Evolutionary conservation across 2,113 vertebrate species (phyloP).

Genomic region (Pogona vitticeps): DNA sequence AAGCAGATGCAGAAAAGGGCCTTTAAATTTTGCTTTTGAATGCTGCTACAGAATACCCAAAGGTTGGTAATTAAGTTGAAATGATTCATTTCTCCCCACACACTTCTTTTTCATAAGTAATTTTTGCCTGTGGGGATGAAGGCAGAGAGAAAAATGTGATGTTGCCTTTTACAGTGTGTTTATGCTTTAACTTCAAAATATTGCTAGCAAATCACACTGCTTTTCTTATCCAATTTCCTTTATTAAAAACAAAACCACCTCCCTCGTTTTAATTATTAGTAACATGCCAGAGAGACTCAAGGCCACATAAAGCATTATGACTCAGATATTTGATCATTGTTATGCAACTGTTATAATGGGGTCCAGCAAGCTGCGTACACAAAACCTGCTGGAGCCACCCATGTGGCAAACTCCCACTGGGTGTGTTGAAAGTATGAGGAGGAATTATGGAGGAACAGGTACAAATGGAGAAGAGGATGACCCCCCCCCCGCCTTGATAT

Average conservation of each 20-base stretch:
- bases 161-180: slow-evolving; percentile 43
- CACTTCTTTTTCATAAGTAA: slow-evolving; percentile 33
- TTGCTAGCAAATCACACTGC: slow-evolving; percentile 26
- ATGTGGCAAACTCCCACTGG: neutral
- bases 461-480: too few relatives aligned
- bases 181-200: slow-evolving; percentile 57
- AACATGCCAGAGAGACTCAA: slow-evolving; percentile 50
- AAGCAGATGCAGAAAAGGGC: slow-evolving; percentile 19
- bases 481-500: too few relatives aligned
- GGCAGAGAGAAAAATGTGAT: slow-evolving; percentile 27
- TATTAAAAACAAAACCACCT: neutral
- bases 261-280: slow-evolving; percentile 70
- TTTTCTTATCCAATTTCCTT: slow-evolving; percentile 30
- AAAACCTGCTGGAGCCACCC: slow-evolving; percentile 19
- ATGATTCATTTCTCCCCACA: slow-evolving; percentile 32
- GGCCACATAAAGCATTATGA: slow-evolving; percentile 54
- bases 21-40: slow-evolving; percentile 35
- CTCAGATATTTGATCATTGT: slow-evolving; percentile 53
- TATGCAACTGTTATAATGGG: slow-evolving; percentile 48
- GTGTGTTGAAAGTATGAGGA: too few relatives aligned
- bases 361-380: slow-evolving; percentile 23
- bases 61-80: slow-evolving; percentile 49
- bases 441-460: too few relatives aligned
- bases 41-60: slow-evolving; percentile 12
- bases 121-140: slow-evolving; percentile 43